phyloP scores from a whole-genome alignment of 2,113 vertebrate species.

The Mormoops blainvillei region DNA sequence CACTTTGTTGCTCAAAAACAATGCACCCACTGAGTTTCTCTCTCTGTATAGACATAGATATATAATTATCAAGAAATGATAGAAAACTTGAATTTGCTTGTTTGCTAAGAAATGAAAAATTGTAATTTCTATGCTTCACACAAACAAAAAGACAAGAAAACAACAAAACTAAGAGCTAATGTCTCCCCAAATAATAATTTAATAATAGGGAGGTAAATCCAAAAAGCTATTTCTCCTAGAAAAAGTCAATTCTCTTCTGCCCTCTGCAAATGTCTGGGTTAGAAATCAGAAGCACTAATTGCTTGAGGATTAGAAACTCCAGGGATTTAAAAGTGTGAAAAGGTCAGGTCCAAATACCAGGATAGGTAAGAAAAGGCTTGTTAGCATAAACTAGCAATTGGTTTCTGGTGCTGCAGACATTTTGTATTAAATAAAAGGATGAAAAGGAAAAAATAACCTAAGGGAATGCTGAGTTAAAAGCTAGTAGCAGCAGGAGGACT shows the following conservation, averaged over 20 bases:
- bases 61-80: not conserved
- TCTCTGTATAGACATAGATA: not conserved
- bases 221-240: not conserved
- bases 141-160: not conserved
- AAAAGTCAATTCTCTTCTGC: not conserved
- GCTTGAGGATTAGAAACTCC: not conserved
- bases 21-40: not conserved
- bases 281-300: constrained; percentile 18
- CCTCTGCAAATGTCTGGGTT: not conserved
- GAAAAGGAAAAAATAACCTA: not conserved
- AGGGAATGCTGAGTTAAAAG: constrained; percentile 3
- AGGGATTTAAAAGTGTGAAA: not conserved
- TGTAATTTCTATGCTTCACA: not conserved
- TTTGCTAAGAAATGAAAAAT: not conserved
- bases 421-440: not conserved
- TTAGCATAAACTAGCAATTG: not conserved
- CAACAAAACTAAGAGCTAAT: not conserved
- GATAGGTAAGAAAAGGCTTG: constrained; percentile 15
- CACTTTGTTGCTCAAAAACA: not conserved
- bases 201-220: not conserved
- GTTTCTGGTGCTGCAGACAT: not conserved
- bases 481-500: not conserved
- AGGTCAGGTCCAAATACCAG: constrained; percentile 18
- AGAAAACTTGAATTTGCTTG: not conserved
- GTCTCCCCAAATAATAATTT: not conserved